Evolutionary conservation across 2,797 vertebrate species (phyloP).

Genomic region (Spheniscus humboldti): DNA sequence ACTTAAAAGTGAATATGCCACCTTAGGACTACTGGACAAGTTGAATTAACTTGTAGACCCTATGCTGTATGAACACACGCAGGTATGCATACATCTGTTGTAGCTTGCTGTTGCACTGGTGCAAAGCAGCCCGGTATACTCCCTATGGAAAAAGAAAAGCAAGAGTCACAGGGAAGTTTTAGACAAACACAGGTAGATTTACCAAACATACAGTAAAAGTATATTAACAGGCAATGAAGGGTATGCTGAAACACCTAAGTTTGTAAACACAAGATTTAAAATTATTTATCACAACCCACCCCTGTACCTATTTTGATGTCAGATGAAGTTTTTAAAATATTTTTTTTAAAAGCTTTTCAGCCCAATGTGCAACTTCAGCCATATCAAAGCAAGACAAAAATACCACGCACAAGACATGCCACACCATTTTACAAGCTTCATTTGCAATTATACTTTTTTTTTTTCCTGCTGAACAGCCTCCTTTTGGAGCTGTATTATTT

Average conservation of each 20-base stretch:
- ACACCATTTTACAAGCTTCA: not conserved
- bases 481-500: not conserved
- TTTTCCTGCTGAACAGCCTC: not conserved
- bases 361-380: not conserved
- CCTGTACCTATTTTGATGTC: not conserved
- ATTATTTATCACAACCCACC: not conserved
- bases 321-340: not conserved
- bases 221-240: not conserved
- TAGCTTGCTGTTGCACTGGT: not conserved
- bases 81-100: not conserved
- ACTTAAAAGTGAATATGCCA: not conserved
- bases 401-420: not conserved
- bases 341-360: not conserved
- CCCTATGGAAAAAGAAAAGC: not conserved
- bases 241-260: not conserved
- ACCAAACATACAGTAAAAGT: not conserved
- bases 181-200: not conserved
- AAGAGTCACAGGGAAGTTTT: not conserved
- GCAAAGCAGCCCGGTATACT: not conserved
- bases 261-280: not conserved
- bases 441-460: not conserved
- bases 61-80: not conserved
- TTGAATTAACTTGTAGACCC: not conserved
- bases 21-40: not conserved
- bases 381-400: not conserved